phyloP scores from a whole-genome alignment of 2,113 vertebrate genomes.

The Romanogobio albipinnatus region DNA sequence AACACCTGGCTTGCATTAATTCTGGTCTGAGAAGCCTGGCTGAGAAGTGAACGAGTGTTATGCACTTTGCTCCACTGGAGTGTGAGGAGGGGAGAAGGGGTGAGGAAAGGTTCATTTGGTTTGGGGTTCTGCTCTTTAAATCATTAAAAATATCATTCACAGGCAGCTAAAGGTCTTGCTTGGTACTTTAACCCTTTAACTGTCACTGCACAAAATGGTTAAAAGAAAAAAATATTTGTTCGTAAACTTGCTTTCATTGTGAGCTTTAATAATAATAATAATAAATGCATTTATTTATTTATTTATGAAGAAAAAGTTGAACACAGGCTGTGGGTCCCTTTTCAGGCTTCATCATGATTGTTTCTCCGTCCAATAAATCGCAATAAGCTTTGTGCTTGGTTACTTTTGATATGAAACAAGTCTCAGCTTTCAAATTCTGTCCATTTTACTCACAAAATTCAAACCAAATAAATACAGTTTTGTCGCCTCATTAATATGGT shows the following conservation, averaged over 20 bases:
- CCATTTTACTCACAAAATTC: no score
- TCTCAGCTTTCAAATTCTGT: no score
- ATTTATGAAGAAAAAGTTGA: no score
- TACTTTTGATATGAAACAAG: no score
- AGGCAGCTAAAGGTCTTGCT: background rate
- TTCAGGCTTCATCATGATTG: no score
- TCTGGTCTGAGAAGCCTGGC: constrained; percentile 68
- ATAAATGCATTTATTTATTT: no score
- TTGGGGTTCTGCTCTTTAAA: constrained; percentile 38
- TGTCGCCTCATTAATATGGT: no score
- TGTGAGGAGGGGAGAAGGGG: constrained; percentile 53
- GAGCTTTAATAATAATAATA: background rate
- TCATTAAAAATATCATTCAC: constrained; percentile 21
- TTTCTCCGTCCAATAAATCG: no score
- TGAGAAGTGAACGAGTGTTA: constrained; percentile 70
- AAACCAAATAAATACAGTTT: no score
- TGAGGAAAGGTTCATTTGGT: constrained; percentile 48
- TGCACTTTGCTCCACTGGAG: constrained; percentile 67
- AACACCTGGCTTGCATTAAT: constrained; percentile 75
- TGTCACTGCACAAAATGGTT: background rate
- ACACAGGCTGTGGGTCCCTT: no score
- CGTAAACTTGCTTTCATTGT: background rate
- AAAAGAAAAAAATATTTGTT: no score
- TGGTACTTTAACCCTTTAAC: constrained; percentile 9
- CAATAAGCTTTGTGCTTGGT: no score